Percentiles rank a stretch among this genome's conserved stretches.
phyloP scores from a whole-genome alignment of 2,113 vertebrate genomes.

The Camarhynchus parvulus region DNA sequence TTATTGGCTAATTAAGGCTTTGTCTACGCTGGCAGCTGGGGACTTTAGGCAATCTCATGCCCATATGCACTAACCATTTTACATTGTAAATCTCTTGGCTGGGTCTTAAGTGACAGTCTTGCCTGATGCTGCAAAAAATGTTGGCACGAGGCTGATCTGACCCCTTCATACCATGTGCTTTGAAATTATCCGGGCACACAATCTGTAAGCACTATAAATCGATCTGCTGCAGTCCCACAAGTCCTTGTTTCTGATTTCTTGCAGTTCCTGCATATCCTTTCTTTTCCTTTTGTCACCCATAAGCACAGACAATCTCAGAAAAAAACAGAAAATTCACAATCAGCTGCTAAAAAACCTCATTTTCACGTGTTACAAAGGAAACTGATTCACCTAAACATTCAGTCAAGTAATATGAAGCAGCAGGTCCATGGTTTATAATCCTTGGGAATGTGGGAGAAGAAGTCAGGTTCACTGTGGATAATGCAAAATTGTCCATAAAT shows the following conservation, averaged over 20 bases:
- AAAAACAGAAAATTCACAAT: not conserved
- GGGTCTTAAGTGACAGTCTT: conserved; percentile 68
- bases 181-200: conserved; percentile 57
- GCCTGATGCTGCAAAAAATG: conserved; percentile 71
- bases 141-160: conserved; percentile 65
- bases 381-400: not conserved
- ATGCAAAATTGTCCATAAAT: not conserved
- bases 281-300: not conserved
- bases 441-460: not conserved
- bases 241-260: not conserved
- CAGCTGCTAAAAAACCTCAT: accelerated
- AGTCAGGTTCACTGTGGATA: not conserved
- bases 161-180: conserved; percentile 64
- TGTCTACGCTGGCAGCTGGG: conserved; percentile 63
- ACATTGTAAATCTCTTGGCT: conserved; percentile 73
- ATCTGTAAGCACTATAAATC: conserved; percentile 50
- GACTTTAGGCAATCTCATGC: conserved; percentile 63
- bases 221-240: conserved; percentile 26
- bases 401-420: not conserved
- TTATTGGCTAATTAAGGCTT: conserved; percentile 65
- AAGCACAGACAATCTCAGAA: not conserved
- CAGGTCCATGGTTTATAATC: not conserved
- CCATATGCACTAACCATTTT: conserved; percentile 71
- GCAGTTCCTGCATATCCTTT: not conserved
- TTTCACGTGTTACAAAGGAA: not conserved